A percentile compares a stretch with the other conserved stretches of the same genome.
phyloP scores from a whole-genome alignment of 2,113 vertebrate genomes.

The Regulus satrapa region DNA sequence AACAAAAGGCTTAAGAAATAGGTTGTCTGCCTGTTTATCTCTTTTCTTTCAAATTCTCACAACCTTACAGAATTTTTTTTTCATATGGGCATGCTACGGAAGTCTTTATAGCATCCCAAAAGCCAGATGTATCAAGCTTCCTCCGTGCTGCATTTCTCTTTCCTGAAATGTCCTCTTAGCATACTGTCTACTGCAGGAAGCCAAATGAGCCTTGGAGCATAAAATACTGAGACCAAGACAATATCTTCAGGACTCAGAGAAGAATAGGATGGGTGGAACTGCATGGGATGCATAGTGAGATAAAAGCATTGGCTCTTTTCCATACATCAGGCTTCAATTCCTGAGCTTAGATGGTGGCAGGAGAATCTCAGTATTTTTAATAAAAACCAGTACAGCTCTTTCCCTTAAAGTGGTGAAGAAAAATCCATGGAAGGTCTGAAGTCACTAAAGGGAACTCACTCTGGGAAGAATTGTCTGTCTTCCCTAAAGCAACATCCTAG shows the following conservation, averaged over 20 bases:
- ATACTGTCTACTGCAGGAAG: not conserved
- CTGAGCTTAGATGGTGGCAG: not conserved
- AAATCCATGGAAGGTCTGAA: not conserved
- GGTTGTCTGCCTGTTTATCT: not conserved
- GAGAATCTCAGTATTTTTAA: not conserved
- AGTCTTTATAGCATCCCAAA: not conserved
- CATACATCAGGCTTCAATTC: not conserved
- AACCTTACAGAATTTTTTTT: not conserved
- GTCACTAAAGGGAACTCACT: not conserved
- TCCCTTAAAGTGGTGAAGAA: not conserved
- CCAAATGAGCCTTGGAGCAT: not conserved
- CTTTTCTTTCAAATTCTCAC: not conserved
- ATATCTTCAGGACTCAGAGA: not conserved
- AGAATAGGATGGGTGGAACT: not conserved
- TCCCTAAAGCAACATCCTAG: not conserved
- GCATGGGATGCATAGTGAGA: not conserved
- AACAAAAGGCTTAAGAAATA: not conserved
- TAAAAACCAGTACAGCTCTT: not conserved
- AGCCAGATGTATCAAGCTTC: not conserved
- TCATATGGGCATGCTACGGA: accelerated
- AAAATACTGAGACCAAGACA: not conserved
- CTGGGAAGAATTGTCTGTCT: not conserved
- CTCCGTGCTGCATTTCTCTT: not conserved
- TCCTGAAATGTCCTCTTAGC: not conserved
- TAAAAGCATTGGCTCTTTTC: not conserved